Evolutionary conservation across 2,888 invertebrate genomes (phyloP).

Genomic region (Apotomis betuletana): DNA sequence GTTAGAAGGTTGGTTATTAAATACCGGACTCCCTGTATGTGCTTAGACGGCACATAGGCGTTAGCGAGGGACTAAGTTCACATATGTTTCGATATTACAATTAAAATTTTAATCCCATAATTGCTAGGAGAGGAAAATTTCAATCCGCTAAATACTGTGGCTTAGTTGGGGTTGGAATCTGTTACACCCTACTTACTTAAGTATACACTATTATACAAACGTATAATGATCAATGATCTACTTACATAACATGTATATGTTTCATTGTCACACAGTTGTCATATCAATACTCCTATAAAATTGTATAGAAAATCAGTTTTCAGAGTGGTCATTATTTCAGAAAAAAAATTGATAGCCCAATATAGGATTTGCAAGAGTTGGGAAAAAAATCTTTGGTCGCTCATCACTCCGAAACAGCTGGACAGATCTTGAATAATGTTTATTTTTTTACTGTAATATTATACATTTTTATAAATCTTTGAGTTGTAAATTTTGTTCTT

Average conservation of each 20-base stretch:
- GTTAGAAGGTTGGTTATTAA: too few relatives aligned
- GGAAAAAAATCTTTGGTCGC: too few relatives aligned
- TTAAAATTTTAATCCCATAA: slow-evolving; percentile 39
- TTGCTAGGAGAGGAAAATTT: slow-evolving; percentile 44
- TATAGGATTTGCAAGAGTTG: too few relatives aligned
- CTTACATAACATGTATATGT: not conserved
- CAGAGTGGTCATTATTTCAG: too few relatives aligned
- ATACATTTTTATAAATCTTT: too few relatives aligned
- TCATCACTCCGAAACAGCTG: too few relatives aligned
- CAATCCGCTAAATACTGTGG: slow-evolving; percentile 58
- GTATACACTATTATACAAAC: slow-evolving; percentile 2
- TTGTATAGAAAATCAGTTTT: too few relatives aligned
- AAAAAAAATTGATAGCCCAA: too few relatives aligned
- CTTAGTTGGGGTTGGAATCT: slow-evolving; percentile 56
- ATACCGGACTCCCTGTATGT: not conserved
- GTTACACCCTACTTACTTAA: slow-evolving; percentile 49
- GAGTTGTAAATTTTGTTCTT: too few relatives aligned
- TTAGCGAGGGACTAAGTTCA: slow-evolving; percentile 2
- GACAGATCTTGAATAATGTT: too few relatives aligned
- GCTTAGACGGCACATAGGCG: slow-evolving; percentile 1
- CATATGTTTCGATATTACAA: slow-evolving; percentile 39
- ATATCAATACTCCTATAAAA: too few relatives aligned
- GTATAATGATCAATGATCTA: slow-evolving; percentile 6
- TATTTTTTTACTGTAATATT: too few relatives aligned
- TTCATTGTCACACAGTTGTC: not conserved